Conservation (phyloP, 2,888 invertebrate species). For the Acholoe squamosa region DNA sequence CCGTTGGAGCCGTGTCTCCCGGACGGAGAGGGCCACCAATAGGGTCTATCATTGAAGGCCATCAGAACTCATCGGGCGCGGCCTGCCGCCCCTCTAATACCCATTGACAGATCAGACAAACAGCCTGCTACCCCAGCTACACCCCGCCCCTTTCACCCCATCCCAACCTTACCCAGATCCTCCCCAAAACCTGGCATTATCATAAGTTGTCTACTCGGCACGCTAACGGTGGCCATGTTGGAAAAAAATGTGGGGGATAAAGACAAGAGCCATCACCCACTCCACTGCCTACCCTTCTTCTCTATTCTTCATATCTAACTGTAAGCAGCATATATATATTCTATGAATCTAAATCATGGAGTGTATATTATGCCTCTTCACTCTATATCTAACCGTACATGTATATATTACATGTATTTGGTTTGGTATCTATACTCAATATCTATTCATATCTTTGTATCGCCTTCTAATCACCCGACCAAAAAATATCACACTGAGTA, state of each 20-base stretch:
- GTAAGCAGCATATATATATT: no score
- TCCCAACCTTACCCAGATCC: background rate
- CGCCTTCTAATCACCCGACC: no score
- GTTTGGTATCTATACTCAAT: no score
- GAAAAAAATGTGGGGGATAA: background rate
- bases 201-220: slow-evolving; percentile 5
- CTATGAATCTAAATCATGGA: background rate
- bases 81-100: slow-evolving; percentile 48
- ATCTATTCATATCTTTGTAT: no score
- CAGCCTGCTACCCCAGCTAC: background rate
- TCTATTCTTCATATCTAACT: background rate
- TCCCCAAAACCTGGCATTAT: background rate
- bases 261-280: background rate
- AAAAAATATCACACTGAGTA: no score
- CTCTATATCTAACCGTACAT: no score
- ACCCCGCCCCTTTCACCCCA: background rate
- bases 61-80: slow-evolving; percentile 53
- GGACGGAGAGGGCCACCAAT: slow-evolving; percentile 13
- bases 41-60: slow-evolving; percentile 61
- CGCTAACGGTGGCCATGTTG: background rate
- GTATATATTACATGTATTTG: no score
- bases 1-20: slow-evolving; percentile 14
- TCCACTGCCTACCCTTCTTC: background rate
- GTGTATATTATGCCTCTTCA: no score
- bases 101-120: slow-evolving; percentile 63